Percentiles rank a stretch among this genome's conserved stretches.
phyloP scores from a whole-genome alignment of 2,888 invertebrate species.

The Ichneumoninae sp. region DNA sequence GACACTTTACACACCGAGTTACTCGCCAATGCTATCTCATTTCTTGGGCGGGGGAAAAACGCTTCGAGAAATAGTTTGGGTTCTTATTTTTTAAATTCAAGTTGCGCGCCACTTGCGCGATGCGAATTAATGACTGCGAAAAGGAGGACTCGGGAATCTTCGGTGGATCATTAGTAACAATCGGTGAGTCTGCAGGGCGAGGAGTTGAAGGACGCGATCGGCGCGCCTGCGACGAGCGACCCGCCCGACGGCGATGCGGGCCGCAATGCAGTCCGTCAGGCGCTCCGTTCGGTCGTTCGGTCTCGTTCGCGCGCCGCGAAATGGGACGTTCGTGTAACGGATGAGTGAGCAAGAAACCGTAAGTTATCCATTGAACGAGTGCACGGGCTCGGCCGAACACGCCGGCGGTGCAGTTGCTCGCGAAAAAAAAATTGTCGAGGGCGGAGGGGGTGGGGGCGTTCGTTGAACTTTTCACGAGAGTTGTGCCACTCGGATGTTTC shows the following conservation, averaged over 20 bases:
- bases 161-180: constrained; percentile 15
- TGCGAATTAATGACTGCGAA: constrained; percentile 29
- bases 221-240: constrained; percentile 51
- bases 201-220: background rate
- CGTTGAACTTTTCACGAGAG: constrained; percentile 78
- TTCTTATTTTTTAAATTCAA: background rate
- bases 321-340: constrained; percentile 62
- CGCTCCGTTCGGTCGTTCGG: constrained; percentile 22
- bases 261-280: constrained; percentile 39
- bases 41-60: background rate
- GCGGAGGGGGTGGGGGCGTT: constrained; percentile 69
- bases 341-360: constrained; percentile 38
- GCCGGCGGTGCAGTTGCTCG: constrained; percentile 41
- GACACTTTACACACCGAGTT: constrained; percentile 57
- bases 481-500: constrained; percentile 78
- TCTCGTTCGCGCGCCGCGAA: constrained; percentile 61
- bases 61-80: background rate
- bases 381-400: constrained; percentile 29
- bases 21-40: constrained; percentile 39
- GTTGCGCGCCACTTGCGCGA: background rate
- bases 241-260: constrained; percentile 53
- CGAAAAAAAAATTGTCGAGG: constrained; percentile 65
- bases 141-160: constrained; percentile 6
- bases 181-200: background rate
- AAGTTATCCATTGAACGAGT: constrained; percentile 51